phyloP scores from a whole-genome alignment of 2,797 vertebrate species.

The Meriones psammophilus region DNA sequence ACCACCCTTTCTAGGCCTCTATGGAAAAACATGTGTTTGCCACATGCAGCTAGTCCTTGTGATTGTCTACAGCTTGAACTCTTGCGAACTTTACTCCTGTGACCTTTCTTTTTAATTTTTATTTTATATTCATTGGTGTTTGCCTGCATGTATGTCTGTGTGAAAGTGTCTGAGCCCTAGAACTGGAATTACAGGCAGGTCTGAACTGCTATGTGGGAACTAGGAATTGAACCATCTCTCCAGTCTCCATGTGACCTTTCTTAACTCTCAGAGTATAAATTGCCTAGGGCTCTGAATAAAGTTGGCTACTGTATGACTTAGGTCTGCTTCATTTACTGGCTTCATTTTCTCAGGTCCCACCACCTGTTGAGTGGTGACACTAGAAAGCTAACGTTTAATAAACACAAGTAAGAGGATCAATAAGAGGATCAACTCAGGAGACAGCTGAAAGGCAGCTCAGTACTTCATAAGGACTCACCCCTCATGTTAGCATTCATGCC shows the following conservation, averaged over 20 bases:
- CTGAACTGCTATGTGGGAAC: not conserved
- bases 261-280: not conserved
- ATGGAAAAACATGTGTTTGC: not conserved
- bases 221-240: not conserved
- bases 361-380: not conserved
- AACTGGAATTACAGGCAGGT: not conserved
- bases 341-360: not conserved
- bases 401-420: not conserved
- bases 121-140: not conserved
- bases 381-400: constrained; percentile 4
- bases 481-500: constrained; percentile 99
- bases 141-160: not conserved
- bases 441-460: not conserved
- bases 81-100: not conserved
- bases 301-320: not conserved
- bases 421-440: not conserved
- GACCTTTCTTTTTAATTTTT: not conserved
- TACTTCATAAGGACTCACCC: constrained; percentile 88
- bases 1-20: not conserved
- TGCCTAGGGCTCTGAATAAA: not conserved
- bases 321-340: not conserved
- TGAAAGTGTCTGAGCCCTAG: not conserved
- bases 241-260: too few species aligned
- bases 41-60: not conserved
- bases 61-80: not conserved